phyloP scores from a whole-genome alignment of 2,113 vertebrate species.

The Hipposideros armiger region DNA sequence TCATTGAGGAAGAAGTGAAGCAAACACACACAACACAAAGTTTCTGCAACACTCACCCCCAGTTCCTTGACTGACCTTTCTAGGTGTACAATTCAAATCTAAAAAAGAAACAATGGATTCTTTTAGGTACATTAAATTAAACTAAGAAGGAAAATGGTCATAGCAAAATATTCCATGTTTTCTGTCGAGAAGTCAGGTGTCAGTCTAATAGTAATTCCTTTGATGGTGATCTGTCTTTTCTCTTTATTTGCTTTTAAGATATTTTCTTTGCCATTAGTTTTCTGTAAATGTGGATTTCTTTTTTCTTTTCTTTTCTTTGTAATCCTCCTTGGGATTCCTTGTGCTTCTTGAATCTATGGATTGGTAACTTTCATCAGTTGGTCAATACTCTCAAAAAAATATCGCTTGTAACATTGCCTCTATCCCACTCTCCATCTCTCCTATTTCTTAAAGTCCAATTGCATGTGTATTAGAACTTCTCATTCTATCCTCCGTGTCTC shows the following conservation, averaged over 20 bases:
- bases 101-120: background rate
- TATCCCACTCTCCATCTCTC: background rate
- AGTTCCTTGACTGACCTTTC: background rate
- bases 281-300: background rate
- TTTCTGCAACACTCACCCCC: background rate
- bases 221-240: background rate
- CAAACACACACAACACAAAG: background rate
- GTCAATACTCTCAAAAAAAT: background rate
- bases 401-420: background rate
- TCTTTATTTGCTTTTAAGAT: background rate
- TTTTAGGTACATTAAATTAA: slow-evolving; percentile 14
- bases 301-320: background rate
- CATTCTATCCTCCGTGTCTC: background rate
- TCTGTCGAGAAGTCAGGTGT: background rate
- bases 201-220: background rate
- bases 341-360: background rate
- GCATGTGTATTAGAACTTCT: background rate
- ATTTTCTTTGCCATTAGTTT: background rate
- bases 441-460: background rate
- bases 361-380: background rate
- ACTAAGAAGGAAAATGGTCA: background rate
- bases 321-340: background rate
- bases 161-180: slow-evolving; percentile 16
- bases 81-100: background rate
- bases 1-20: background rate